phyloP scores from a whole-genome alignment of 2,113 vertebrate species.

The Brachypteracias leptosomus region DNA sequence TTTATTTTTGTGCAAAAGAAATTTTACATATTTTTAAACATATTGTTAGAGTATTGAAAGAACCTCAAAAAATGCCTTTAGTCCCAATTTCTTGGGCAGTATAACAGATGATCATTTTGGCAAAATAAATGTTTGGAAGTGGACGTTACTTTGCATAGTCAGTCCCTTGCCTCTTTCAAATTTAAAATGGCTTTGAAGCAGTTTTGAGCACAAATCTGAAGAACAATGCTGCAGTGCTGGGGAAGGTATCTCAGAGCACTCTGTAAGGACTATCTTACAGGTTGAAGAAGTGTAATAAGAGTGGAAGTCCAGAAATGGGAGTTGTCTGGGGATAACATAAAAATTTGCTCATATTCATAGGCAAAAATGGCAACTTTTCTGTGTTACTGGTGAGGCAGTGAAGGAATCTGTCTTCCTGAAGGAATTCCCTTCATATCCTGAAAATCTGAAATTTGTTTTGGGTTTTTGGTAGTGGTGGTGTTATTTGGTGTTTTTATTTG shows the following conservation, averaged over 20 bases:
- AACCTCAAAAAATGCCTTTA: neutral
- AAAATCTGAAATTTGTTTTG: neutral
- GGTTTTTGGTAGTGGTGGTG: too few species aligned
- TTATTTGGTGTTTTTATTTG: neutral
- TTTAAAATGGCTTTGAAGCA: neutral
- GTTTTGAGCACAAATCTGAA: neutral
- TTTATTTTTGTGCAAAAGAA: neutral
- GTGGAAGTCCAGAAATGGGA: neutral
- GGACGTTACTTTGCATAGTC: neutral
- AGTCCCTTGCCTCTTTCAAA: constrained; percentile 11
- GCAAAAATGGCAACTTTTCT: neutral
- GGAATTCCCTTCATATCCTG: neutral
- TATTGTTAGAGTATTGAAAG: neutral
- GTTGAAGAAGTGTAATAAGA: neutral
- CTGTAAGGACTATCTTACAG: neutral
- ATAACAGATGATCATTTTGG: constrained; percentile 23
- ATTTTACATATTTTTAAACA: neutral
- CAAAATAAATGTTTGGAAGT: constrained; percentile 5
- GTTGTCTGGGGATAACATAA: neutral
- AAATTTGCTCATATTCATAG: accelerated
- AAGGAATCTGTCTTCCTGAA: neutral
- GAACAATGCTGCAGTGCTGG: neutral
- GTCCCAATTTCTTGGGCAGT: constrained; percentile 27
- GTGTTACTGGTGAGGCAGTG: neutral
- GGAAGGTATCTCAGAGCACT: neutral